These are phyloP conservation scores for Vireo griseus DNA, from an alignment of 2,797 vertebrate genomes.

Conservation along the genomic window DNA sequence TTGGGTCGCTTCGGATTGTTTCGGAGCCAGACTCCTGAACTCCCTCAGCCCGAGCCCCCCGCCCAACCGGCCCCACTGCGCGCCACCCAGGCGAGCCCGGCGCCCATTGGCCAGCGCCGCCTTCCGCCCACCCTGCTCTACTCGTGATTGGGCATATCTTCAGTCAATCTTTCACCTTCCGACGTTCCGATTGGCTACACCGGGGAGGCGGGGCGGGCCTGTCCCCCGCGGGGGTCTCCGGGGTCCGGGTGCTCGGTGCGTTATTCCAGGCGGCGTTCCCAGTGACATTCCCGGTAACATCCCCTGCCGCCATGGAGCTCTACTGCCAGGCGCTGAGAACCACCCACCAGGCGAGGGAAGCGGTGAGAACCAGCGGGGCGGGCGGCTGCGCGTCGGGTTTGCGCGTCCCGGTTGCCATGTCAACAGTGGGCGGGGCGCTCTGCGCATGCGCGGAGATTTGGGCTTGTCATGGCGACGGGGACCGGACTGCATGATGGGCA, in stretches of 20 bases:
- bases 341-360: constrained; percentile 82
- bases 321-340: constrained; percentile 82
- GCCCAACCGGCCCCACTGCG: rapidly evolving
- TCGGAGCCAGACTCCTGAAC: rapidly evolving
- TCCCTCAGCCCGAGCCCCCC: rapidly evolving
- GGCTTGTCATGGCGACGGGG: rapidly evolving
- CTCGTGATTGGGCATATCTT: rapidly evolving
- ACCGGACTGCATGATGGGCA: rapidly evolving
- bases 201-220: rapidly evolving
- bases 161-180: background rate
- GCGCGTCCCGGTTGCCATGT: constrained; percentile 40
- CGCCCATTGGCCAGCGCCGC: background rate
- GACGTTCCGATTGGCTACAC: background rate
- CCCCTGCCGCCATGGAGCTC: constrained; percentile 77
- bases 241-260: rapidly evolving
- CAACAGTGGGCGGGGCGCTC: rapidly evolving
- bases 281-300: background rate
- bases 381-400: background rate
- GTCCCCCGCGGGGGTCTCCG: background rate
- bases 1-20: rapidly evolving
- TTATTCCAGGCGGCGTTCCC: background rate
- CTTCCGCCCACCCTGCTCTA: rapidly evolving
- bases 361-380: constrained; percentile 75
- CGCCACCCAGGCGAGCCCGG: rapidly evolving
- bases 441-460: background rate